Evolutionary conservation across 2,797 vertebrate species (phyloP).

Genomic region (Gobio occitaniae): DNA sequence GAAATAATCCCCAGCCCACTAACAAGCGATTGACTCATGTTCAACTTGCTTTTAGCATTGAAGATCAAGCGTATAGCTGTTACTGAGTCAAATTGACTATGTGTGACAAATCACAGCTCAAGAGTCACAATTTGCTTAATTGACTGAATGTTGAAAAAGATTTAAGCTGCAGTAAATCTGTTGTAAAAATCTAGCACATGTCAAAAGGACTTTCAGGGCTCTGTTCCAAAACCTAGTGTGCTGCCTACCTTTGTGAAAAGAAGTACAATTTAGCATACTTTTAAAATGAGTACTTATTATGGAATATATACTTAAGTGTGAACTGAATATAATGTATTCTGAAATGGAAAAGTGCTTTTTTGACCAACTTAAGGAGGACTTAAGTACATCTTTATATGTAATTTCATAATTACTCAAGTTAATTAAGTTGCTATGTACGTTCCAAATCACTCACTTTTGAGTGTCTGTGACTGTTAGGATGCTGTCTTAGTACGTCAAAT

Average conservation of each 20-base stretch:
- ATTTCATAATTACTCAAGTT: not conserved
- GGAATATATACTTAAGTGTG: no score
- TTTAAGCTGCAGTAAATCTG: not conserved
- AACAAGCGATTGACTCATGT: slow-evolving; percentile 42
- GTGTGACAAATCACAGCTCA: slow-evolving; percentile 1
- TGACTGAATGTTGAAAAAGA: not conserved
- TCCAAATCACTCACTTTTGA: not conserved
- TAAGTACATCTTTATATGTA: no score
- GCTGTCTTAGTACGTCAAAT: slow-evolving; percentile 33
- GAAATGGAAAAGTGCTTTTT: no score
- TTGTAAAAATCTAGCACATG: not conserved
- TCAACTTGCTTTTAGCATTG: not conserved
- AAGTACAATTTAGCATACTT: not conserved
- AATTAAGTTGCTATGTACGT: not conserved
- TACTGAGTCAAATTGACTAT: not conserved
- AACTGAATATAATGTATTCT: no score
- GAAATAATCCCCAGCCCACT: slow-evolving; percentile 13
- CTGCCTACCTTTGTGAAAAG: not conserved
- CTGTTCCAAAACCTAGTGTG: not conserved
- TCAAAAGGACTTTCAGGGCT: not conserved
- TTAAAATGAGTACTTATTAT: no score
- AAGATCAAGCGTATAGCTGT: not conserved
- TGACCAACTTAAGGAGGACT: no score
- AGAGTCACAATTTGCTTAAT: not conserved
- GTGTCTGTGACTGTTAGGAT: not conserved